A percentile compares a stretch with the other conserved stretches of the same genome.
phyloP scores from a whole-genome alignment of 2,888 invertebrate species.

The Schizaphis graminum region DNA sequence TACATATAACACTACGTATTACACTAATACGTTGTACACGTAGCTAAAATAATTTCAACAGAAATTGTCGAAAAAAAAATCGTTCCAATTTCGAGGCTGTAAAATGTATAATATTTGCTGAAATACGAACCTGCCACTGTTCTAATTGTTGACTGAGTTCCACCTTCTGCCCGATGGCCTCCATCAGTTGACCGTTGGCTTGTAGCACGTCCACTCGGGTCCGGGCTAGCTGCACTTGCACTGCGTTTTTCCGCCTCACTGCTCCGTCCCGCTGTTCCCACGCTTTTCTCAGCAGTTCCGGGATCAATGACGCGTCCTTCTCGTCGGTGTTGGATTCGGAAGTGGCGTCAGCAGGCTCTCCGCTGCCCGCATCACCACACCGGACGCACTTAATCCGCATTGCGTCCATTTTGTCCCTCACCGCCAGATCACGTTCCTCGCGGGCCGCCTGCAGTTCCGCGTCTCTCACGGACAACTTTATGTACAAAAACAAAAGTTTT shows the following conservation, averaged over 20 bases:
- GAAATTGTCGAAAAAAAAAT: not conserved
- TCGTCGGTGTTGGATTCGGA: slow-evolving; percentile 70
- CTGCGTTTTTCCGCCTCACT: slow-evolving; percentile 79
- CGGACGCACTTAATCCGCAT: slow-evolving; percentile 44
- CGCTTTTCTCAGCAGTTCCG: slow-evolving; percentile 78
- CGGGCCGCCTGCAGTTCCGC: slow-evolving; percentile 68
- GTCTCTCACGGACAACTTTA: slow-evolving; percentile 69
- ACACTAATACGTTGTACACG: no score
- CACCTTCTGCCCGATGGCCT: slow-evolving; percentile 94
- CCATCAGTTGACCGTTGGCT: slow-evolving; percentile 91
- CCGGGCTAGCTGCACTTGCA: slow-evolving; percentile 87
- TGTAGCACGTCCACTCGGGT: slow-evolving; percentile 93
- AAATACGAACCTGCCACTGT: slow-evolving; percentile 87
- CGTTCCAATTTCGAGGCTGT: not conserved
- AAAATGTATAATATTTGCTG: not conserved
- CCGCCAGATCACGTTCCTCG: slow-evolving; percentile 80
- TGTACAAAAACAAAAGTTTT: not conserved
- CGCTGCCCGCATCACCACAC: not conserved
- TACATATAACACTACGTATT: no score
- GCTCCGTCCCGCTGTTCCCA: slow-evolving; percentile 89
- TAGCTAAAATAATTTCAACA: not conserved
- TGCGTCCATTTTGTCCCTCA: slow-evolving; percentile 52
- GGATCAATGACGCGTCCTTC: slow-evolving; percentile 68
- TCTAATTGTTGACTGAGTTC: slow-evolving; percentile 94
- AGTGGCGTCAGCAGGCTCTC: slow-evolving; percentile 73